These are phyloP conservation scores for Nylanderia fulva DNA, from an alignment of 1,140 invertebrate species.

Conservation along the genomic window DNA sequence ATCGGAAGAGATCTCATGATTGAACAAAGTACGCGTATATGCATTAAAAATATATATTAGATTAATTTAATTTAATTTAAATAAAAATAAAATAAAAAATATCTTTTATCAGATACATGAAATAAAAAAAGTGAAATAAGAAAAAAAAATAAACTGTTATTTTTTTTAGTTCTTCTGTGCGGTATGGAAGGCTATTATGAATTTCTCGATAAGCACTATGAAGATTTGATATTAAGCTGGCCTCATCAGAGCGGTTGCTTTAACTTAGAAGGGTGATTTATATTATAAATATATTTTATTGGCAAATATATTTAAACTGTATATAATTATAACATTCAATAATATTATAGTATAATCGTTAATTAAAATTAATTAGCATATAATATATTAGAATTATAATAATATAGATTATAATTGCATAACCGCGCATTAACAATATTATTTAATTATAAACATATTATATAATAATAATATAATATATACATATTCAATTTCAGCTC, in stretches of 20 bases:
- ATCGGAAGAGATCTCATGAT: slow-evolving; percentile 77
- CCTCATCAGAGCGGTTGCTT: slow-evolving; percentile 78
- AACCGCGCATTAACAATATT: too few species aligned
- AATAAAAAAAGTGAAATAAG: not conserved
- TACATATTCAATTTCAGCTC: slow-evolving; percentile 1
- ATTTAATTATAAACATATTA: too few species aligned
- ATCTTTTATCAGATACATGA: too few species aligned
- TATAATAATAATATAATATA: not conserved
- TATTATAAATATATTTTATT: slow-evolving; percentile 39
- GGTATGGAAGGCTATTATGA: slow-evolving; percentile 83
- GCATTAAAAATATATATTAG: not conserved
- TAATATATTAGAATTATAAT: not conserved
- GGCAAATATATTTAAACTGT: not conserved
- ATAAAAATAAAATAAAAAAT: too few species aligned
- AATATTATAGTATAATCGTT: not conserved
- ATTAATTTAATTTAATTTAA: too few species aligned
- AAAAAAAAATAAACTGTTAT: not conserved
- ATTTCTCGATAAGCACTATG: slow-evolving; percentile 76
- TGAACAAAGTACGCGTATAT: slow-evolving; percentile 78
- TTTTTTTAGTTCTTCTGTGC: slow-evolving; percentile 80
- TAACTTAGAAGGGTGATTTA: slow-evolving; percentile 66
- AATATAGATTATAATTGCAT: too few species aligned
- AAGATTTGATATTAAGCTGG: slow-evolving; percentile 75
- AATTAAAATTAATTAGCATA: not conserved
- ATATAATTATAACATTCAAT: not conserved